Conservation (phyloP, 2,113 vertebrate genomes). For the Macrotus californicus region DNA sequence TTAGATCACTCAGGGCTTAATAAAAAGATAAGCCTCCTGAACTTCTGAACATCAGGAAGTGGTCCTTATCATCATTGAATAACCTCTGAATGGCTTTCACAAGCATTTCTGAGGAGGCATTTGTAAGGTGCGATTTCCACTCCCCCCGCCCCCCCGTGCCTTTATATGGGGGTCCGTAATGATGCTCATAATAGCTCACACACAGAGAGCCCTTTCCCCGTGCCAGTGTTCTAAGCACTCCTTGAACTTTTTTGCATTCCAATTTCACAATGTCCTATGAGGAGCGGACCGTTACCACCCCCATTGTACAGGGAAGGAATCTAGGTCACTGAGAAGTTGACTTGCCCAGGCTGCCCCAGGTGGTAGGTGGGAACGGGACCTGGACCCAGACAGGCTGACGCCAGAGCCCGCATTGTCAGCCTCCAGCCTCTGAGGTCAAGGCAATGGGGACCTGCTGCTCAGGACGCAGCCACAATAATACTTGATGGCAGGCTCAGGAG, state of each 20-base stretch:
- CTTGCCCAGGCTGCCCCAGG: neutral
- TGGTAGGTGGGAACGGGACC: neutral
- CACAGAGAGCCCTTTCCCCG: neutral
- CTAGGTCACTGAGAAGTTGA: neutral
- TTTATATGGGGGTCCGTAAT: fast-evolving
- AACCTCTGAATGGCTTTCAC: neutral
- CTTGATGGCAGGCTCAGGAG: neutral
- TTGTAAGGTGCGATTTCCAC: neutral
- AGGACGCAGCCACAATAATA: fast-evolving
- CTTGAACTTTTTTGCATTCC: neutral
- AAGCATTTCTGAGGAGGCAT: neutral
- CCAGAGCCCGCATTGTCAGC: neutral
- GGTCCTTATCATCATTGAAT: neutral
- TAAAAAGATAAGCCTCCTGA: neutral
- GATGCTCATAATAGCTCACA: neutral
- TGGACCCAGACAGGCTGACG: neutral
- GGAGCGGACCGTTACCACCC: too few species aligned
- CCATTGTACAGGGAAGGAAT: neutral
- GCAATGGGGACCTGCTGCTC: neutral
- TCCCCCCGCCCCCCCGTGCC: neutral
- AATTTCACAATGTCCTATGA: fast-evolving
- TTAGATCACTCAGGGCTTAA: neutral
- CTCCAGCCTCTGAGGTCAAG: neutral
- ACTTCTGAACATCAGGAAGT: neutral
- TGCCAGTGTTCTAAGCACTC: fast-evolving